phyloP scores from a whole-genome alignment of 2,888 invertebrate species.

The Calameuta filiformis region DNA sequence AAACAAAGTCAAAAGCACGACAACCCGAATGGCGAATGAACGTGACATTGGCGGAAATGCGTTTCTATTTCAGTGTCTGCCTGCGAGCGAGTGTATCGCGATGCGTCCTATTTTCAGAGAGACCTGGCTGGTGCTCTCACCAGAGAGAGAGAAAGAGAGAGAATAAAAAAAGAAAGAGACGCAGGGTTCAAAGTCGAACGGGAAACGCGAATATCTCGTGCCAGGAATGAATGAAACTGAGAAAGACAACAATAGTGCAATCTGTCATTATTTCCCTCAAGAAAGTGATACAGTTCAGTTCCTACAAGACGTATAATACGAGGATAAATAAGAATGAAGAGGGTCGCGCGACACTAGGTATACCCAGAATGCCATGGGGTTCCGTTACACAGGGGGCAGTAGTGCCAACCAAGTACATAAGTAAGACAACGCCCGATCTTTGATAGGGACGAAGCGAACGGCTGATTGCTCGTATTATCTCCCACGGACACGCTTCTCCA shows the following conservation, averaged over 20 bases:
- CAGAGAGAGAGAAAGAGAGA: conserved; percentile 7
- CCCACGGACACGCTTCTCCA: neutral
- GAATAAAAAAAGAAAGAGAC: neutral
- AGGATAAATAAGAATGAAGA: neutral
- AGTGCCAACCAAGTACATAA: neutral
- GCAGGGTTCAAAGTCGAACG: conserved; percentile 1
- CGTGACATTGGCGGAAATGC: conserved; percentile 7
- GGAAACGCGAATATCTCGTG: neutral
- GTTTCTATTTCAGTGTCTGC: neutral
- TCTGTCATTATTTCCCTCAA: neutral
- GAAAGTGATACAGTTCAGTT: neutral
- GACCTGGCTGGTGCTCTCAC: neutral
- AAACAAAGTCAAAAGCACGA: neutral
- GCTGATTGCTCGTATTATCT: neutral
- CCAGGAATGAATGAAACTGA: neutral
- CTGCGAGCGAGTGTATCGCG: neutral
- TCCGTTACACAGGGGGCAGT: neutral
- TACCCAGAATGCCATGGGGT: neutral
- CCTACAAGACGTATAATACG: neutral
- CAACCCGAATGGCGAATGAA: neutral
- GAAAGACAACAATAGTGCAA: neutral
- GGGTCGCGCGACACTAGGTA: neutral
- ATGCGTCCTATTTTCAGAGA: conserved; percentile 1
- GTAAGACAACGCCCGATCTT: neutral
- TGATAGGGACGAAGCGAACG: conserved; percentile 1